phyloP scores from a whole-genome alignment of 2,797 vertebrate genomes.

The Acrossocheilus fasciatus region DNA sequence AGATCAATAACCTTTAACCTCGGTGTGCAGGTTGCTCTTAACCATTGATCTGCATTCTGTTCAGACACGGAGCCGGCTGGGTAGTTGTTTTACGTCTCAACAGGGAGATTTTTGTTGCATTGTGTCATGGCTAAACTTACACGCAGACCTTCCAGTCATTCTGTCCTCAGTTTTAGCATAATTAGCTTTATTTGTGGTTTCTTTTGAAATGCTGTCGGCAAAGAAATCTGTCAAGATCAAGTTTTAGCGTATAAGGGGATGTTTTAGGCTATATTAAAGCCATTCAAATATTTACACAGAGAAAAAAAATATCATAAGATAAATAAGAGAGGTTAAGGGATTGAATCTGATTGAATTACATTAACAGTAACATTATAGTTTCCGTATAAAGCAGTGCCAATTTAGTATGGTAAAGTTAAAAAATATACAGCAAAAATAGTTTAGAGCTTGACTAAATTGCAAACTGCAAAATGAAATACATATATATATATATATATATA shows the following conservation, averaged over 20 bases:
- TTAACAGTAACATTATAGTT: neutral
- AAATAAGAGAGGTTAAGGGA: neutral
- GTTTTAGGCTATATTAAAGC: constrained; percentile 3
- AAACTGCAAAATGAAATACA: neutral
- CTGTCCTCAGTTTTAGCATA: constrained; percentile 34
- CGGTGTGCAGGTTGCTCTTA: constrained; percentile 24
- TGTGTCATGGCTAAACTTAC: constrained; percentile 46
- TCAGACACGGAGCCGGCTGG: constrained; percentile 6
- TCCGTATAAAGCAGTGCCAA: neutral
- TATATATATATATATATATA: no score
- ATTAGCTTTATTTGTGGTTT: constrained; percentile 52
- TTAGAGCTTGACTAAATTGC: neutral
- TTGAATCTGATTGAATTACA: neutral
- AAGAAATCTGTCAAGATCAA: constrained; percentile 2
- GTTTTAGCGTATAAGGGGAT: constrained; percentile 6
- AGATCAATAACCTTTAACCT: constrained; percentile 54
- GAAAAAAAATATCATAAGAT: neutral
- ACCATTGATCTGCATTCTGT: constrained; percentile 31
- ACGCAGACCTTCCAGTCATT: constrained; percentile 33
- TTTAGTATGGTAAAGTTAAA: neutral
- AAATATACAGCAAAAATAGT: neutral
- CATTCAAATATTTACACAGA: neutral
- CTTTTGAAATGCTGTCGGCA: constrained; percentile 50
- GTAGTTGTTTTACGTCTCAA: constrained; percentile 25
- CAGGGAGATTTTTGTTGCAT: constrained; percentile 47